Evolutionary conservation across 1,140 invertebrate species (phyloP), one percentile per base, ranked within the genome.

Genomic region (Trypoxylus dichotomus): DNA sequence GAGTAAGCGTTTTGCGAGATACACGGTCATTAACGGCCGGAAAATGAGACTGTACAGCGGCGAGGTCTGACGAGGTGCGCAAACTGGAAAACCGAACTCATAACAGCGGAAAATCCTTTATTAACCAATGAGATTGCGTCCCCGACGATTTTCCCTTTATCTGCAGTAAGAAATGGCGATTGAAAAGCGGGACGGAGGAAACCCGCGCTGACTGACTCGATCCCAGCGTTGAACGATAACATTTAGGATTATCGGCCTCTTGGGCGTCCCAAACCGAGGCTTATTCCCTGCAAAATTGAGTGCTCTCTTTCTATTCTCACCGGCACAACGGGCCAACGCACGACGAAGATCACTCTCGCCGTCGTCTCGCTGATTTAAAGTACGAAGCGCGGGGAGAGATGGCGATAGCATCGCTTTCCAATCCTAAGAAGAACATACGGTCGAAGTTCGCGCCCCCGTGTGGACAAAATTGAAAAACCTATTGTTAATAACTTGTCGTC

Each of bases 201-300:
- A n/a, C 15, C 5, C 19, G 60, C 7, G 27, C 21, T 21, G 24
- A 24, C 27, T 5, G 60, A 24, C 60, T 25, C 19, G 60, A 68
- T 68, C 27, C 21, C 60, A 68, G 60, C 21, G 19, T 24, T 68
- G 60, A 68, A 68, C 60, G 60, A 68, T 68, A 68, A 27, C 60
- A 24, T 68, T 68, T 68, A 68, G 60, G 60, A 68, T 68, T 68
- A 68, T 68, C 21, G 60, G 60, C 27, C 60, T 68, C 60, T 29
- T 29, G 60, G 27, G 60, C 1, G 24, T 29, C 21, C 11, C 21
- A 68, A 37, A 27, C 60, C 21, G 21, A 21, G 27, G 7, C 60
- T 29, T 68, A 68, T 29, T 68, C 60, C 60, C 21, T 68, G 6
- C 60, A 68, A 68, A 29, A 68, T 68, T 24, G 58, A 58, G 54